A percentile compares a stretch with the other conserved stretches of the same genome.
Evolutionary conservation across 2,797 vertebrate species (phyloP).

Genomic region (Chaetodon trifasciatus): DNA sequence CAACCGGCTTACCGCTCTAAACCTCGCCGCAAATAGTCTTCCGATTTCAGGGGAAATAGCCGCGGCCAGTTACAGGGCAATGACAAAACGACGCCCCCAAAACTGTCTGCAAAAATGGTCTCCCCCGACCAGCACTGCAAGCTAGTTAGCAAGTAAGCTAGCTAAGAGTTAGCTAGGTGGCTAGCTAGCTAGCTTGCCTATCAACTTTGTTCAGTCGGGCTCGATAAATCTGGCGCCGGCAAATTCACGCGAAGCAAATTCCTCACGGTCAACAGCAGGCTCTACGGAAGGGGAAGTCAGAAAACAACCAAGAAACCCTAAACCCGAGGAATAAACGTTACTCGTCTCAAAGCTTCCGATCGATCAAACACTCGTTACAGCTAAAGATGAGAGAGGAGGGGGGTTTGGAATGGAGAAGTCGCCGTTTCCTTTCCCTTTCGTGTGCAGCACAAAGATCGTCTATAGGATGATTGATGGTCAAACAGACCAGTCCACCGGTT

Average conservation of each 20-base stretch:
- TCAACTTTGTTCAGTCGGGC: slow-evolving; percentile 75
- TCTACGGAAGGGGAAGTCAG: slow-evolving; percentile 1
- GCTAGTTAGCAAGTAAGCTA: slow-evolving; percentile 69
- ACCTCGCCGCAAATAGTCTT: slow-evolving; percentile 25
- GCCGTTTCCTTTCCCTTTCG: slow-evolving; percentile 84
- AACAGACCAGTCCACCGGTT: not conserved
- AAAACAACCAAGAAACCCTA: slow-evolving; percentile 34
- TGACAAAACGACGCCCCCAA: slow-evolving; percentile 44
- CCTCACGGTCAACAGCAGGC: slow-evolving; percentile 40
- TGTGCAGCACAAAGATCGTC: slow-evolving; percentile 77
- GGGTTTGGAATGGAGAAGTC: slow-evolving; percentile 73
- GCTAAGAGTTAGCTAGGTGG: slow-evolving; percentile 68
- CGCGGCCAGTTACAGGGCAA: not conserved
- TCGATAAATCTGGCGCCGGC: slow-evolving; percentile 68
- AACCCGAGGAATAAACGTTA: slow-evolving; percentile 37
- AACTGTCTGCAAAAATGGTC: slow-evolving; percentile 25
- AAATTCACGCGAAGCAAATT: slow-evolving; percentile 38
- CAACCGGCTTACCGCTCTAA: slow-evolving; percentile 38
- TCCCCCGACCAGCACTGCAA: slow-evolving; percentile 59
- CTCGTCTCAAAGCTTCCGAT: slow-evolving; percentile 56
- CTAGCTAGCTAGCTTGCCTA: slow-evolving; percentile 73
- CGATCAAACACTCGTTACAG: slow-evolving; percentile 67
- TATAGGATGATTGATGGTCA: not conserved
- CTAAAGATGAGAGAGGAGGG: slow-evolving; percentile 60
- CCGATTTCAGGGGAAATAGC: slow-evolving; percentile 3